Evolutionary conservation across 2,113 vertebrate genomes (phyloP).

Genomic region (Oreocharis arfaki): DNA sequence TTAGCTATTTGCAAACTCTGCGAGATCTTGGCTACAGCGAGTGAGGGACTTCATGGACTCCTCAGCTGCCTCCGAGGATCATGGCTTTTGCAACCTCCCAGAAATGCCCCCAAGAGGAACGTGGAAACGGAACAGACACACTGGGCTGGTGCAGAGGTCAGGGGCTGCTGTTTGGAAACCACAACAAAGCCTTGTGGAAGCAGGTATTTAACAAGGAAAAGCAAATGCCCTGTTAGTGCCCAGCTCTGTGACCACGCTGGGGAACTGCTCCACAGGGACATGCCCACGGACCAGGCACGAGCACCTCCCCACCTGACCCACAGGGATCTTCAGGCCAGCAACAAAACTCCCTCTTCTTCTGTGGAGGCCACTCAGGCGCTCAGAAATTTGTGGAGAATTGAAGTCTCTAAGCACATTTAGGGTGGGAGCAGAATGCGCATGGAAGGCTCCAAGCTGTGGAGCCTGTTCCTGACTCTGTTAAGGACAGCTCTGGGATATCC

Average conservation of each 20-base stretch:
- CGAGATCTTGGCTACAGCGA: neutral
- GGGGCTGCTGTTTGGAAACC: neutral
- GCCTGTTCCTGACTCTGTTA: neutral
- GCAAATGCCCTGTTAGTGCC: neutral
- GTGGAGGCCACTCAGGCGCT: neutral
- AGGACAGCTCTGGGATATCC: neutral
- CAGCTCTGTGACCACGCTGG: accelerated
- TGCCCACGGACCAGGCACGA: accelerated
- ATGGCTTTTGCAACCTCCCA: neutral
- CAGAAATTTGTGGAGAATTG: neutral
- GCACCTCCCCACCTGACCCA: neutral
- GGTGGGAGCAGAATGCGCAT: neutral
- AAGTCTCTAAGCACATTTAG: accelerated
- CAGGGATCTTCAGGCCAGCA: neutral
- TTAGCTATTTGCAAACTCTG: neutral
- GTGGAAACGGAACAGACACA: neutral
- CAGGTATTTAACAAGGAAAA: neutral
- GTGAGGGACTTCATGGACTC: neutral
- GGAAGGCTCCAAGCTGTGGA: neutral
- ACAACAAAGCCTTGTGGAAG: neutral
- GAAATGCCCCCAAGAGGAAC: neutral
- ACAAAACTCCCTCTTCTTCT: neutral
- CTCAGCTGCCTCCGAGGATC: neutral
- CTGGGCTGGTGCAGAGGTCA: neutral
- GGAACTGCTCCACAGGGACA: accelerated